phyloP scores from a whole-genome alignment of 2,113 vertebrate species.

The Chloebia gouldiae region DNA sequence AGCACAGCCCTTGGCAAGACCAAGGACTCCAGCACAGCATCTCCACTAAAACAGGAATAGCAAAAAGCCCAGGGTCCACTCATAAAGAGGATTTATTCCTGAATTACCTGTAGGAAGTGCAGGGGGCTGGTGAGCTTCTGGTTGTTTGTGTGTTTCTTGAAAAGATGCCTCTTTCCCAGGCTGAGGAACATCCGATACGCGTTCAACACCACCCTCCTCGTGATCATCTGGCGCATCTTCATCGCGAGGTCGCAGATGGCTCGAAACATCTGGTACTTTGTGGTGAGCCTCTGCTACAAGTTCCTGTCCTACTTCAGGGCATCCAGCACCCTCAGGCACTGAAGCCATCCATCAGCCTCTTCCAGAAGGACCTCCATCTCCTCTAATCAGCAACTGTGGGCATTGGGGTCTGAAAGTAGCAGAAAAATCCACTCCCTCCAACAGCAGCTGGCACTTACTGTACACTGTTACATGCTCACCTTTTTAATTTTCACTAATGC shows the following conservation, averaged over 20 bases:
- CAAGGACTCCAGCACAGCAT: background rate
- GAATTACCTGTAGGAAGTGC: background rate
- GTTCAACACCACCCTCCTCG: constrained; percentile 87
- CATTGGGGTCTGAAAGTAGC: constrained; percentile 36
- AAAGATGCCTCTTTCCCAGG: constrained; percentile 68
- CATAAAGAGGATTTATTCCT: background rate
- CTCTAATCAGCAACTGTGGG: constrained; percentile 23
- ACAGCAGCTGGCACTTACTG: constrained; percentile 27
- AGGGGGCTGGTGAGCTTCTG: background rate
- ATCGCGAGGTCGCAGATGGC: constrained; percentile 94
- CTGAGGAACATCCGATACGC: constrained; percentile 91
- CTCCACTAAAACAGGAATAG: background rate
- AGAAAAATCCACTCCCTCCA: constrained; percentile 31
- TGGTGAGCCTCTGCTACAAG: constrained; percentile 96
- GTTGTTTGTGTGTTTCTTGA: background rate
- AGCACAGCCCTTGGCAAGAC: background rate
- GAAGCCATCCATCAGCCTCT: constrained; percentile 26
- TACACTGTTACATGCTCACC: constrained; percentile 18
- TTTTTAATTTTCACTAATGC: constrained; percentile 32
- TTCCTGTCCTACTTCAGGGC: constrained; percentile 94
- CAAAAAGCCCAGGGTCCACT: background rate
- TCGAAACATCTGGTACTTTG: constrained; percentile 95
- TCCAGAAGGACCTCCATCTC: constrained; percentile 46
- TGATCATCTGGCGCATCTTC: constrained; percentile 94
- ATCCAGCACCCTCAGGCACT: constrained; percentile 89